Conservation (phyloP, 2,113 vertebrate genomes). For the Albula glossodonta region DNA sequence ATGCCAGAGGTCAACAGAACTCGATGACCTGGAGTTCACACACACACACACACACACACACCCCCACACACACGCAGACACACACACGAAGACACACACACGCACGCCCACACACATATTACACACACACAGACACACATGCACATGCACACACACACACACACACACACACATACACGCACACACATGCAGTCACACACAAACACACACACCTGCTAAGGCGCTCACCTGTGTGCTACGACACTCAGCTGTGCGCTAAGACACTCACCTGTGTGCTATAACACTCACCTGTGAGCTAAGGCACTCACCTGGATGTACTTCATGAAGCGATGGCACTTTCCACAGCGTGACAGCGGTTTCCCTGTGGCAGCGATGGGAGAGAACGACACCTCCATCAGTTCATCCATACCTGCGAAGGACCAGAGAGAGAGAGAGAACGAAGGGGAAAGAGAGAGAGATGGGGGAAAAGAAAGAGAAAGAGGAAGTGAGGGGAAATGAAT, state of each 20-base stretch:
- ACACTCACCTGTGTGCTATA: not conserved
- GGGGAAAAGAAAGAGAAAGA: too few relatives aligned
- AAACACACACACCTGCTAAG: not conserved
- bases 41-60: too few relatives aligned
- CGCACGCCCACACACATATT: too few relatives aligned
- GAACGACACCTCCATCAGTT: constrained; percentile 97
- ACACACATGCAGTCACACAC: too few relatives aligned
- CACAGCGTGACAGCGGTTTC: constrained; percentile 94
- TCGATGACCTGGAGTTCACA: too few relatives aligned
- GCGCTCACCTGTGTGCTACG: not conserved
- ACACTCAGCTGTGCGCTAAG: not conserved
- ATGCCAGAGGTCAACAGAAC: not conserved
- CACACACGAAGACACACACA: too few relatives aligned
- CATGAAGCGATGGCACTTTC: constrained; percentile 98
- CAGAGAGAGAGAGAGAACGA: not conserved
- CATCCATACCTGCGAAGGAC: constrained; percentile 85
- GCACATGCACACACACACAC: too few relatives aligned
- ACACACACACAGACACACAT: too few relatives aligned
- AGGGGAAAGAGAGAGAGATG: too few relatives aligned
- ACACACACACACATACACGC: too few relatives aligned
- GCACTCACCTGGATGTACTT: constrained; percentile 93
- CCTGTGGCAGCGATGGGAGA: constrained; percentile 90
- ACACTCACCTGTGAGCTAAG: not conserved
- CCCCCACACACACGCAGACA: too few relatives aligned
- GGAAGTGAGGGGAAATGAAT: too few relatives aligned